These are phyloP conservation scores for Artemia franciscana DNA, from an alignment of 1,140 invertebrate species.

Conservation along the genomic window DNA sequence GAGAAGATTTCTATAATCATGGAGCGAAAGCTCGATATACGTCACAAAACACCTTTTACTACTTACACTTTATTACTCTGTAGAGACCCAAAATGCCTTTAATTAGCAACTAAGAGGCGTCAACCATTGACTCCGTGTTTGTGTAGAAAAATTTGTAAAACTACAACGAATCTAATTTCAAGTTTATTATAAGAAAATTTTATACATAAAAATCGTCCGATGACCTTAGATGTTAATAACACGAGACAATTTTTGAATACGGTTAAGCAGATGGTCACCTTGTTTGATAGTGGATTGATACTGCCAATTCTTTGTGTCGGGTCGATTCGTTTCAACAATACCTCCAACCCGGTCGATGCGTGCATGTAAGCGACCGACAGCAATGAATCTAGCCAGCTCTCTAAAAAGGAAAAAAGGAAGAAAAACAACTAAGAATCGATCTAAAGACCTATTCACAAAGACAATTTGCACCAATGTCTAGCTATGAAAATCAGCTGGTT, in stretches of 20 bases:
- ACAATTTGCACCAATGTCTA: slow-evolving; percentile 1
- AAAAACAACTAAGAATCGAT: slow-evolving; percentile 9
- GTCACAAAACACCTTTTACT: too few relatives aligned
- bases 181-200: too few relatives aligned
- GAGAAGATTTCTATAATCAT: too few relatives aligned
- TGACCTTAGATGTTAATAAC: slow-evolving; percentile 97
- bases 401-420: slow-evolving; percentile 23
- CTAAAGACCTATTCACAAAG: not conserved
- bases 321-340: slow-evolving; percentile 87
- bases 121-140: too few relatives aligned
- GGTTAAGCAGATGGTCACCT: slow-evolving; percentile 86
- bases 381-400: slow-evolving; percentile 73
- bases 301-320: slow-evolving; percentile 73
- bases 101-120: too few relatives aligned
- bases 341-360: slow-evolving; percentile 93
- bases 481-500: not conserved
- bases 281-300: slow-evolving; percentile 97
- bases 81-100: too few relatives aligned
- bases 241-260: slow-evolving; percentile 92
- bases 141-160: too few relatives aligned
- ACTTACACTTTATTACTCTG: too few relatives aligned
- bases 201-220: too few relatives aligned
- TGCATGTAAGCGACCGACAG: slow-evolving; percentile 79
- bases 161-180: too few relatives aligned
- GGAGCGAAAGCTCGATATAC: too few relatives aligned